phyloP scores from a whole-genome alignment of 2,888 invertebrate genomes.

The Torymus auratus region DNA sequence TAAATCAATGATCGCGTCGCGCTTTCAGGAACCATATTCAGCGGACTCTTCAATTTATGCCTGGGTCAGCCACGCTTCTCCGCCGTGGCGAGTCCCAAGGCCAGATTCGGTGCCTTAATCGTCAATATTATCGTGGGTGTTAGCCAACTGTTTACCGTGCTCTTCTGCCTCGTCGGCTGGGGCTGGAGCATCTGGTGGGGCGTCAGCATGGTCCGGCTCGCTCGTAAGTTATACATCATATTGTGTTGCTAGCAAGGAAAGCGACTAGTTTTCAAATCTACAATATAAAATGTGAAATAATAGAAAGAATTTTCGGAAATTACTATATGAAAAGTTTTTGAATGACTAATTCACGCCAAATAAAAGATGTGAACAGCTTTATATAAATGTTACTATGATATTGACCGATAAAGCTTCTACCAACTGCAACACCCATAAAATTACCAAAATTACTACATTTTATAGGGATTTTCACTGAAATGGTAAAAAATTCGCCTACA shows the following conservation, averaged over 20 bases:
- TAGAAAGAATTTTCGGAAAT: no score
- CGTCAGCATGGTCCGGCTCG: constrained; percentile 91
- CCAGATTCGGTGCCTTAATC: constrained; percentile 88
- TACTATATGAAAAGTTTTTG: no score
- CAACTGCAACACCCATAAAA: no score
- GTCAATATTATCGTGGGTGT: constrained; percentile 92
- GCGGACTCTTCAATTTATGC: constrained; percentile 92
- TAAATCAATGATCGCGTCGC: no score
- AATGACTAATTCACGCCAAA: not conserved
- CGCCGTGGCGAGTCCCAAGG: constrained; percentile 86
- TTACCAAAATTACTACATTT: no score
- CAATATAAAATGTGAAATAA: no score
- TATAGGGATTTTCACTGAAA: no score
- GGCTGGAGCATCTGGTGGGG: constrained; percentile 99
- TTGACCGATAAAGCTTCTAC: no score
- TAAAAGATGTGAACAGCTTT: not conserved
- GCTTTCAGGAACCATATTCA: constrained; percentile 88
- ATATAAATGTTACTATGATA: no score
- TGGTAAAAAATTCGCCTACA: no score
- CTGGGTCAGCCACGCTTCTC: constrained; percentile 93
- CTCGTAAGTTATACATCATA: constrained; percentile 83
- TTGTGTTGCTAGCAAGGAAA: no score
- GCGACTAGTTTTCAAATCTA: no score
- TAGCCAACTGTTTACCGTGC: constrained; percentile 93
- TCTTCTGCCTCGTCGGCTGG: constrained; percentile 97